Evolutionary conservation across 2,797 vertebrate genomes (phyloP).

Genomic region (Bovichtus diacanthus): DNA sequence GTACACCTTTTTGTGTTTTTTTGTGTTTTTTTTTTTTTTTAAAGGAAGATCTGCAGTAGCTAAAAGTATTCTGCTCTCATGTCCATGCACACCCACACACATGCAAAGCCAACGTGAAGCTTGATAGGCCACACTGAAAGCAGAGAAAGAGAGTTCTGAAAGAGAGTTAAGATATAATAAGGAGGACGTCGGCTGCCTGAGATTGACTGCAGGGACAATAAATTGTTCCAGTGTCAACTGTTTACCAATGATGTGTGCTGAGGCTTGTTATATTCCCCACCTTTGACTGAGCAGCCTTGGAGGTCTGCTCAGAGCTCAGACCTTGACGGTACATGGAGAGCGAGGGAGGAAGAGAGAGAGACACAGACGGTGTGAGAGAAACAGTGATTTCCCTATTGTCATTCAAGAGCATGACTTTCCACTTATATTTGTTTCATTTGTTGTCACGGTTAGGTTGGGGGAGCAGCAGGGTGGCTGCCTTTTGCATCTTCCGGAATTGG

Average conservation of each 20-base stretch:
- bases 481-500: conserved; percentile 28
- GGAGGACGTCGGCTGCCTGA: conserved; percentile 33
- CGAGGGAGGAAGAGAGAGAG: neutral
- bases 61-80: conserved; percentile 53
- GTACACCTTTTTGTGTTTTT: conserved; percentile 27
- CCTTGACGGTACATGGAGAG: conserved; percentile 22
- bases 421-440: conserved; percentile 67
- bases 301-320: conserved; percentile 49
- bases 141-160: conserved; percentile 33
- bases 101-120: conserved; percentile 35
- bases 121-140: conserved; percentile 48
- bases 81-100: conserved; percentile 49
- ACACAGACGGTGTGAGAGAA: conserved; percentile 26
- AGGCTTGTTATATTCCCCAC: conserved; percentile 61
- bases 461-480: conserved; percentile 39
- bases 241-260: conserved; percentile 65
- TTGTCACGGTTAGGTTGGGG: conserved; percentile 43
- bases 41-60: conserved; percentile 34
- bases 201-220: conserved; percentile 72
- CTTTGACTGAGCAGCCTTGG: conserved; percentile 54
- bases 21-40: conserved; percentile 24
- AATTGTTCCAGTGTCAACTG: conserved; percentile 66
- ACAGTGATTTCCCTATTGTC: conserved; percentile 52
- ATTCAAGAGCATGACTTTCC: conserved; percentile 63
- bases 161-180: conserved; percentile 34